Percentiles rank a stretch among this genome's conserved stretches.
Conservation (phyloP, 2,113 vertebrate species). For the Marmota flaviventris region DNA sequence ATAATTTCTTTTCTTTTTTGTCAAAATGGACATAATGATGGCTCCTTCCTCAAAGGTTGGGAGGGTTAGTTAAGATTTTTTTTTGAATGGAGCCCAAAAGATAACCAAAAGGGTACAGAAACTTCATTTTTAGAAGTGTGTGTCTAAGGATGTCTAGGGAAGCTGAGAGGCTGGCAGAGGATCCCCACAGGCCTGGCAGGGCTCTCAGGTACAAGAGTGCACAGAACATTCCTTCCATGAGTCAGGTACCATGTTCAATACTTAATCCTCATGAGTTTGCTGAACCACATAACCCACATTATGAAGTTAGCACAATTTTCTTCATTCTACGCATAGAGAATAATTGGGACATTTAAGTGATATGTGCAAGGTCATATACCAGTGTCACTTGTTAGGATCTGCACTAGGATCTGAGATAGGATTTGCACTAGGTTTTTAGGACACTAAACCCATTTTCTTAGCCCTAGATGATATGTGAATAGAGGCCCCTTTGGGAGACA, state of each 20-base stretch:
- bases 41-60: background rate
- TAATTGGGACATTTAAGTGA: background rate
- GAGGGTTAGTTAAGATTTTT: background rate
- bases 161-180: background rate
- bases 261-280: background rate
- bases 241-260: background rate
- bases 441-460: background rate
- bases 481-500: background rate
- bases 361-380: background rate
- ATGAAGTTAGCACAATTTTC: background rate
- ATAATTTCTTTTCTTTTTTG: no score
- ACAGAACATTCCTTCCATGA: background rate
- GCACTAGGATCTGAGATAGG: background rate
- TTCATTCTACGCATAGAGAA: background rate
- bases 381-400: background rate
- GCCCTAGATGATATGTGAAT: background rate
- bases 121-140: background rate
- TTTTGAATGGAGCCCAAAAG: background rate
- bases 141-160: background rate
- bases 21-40: background rate
- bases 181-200: no score
- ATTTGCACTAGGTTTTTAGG: slow-evolving; percentile 23
- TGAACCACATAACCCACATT: background rate
- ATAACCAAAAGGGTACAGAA: background rate
- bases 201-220: background rate